Conservation (phyloP, 1,140 invertebrate species). For the Trigoniulus corallinus region DNA sequence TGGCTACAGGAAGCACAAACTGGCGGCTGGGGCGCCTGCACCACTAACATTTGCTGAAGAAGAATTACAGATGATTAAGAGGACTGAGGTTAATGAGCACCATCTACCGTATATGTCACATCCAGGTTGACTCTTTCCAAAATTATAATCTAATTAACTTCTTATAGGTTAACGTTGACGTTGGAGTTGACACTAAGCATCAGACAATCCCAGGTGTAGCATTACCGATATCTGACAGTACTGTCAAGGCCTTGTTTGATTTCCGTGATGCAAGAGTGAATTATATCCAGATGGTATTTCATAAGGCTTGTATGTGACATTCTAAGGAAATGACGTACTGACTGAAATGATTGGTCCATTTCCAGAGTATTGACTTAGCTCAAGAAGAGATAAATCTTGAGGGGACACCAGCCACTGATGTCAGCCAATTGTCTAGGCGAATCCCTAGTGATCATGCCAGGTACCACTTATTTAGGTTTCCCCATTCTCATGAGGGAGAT, state of each 20-base stretch:
- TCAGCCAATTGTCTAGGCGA: conserved; percentile 47
- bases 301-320: too few species aligned
- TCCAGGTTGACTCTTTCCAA: too few species aligned
- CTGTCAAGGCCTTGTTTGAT: conserved; percentile 47
- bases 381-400: conserved; percentile 61
- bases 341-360: too few species aligned
- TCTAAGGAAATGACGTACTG: too few species aligned
- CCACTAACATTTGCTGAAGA: conserved; percentile 79
- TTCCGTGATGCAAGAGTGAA: conserved; percentile 32
- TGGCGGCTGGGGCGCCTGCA: conserved; percentile 57
- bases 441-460: conserved; percentile 68
- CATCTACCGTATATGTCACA: too few species aligned
- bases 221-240: conserved; percentile 77
- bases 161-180: conserved; percentile 44
- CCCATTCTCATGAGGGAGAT: conserved; percentile 83
- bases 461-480: conserved; percentile 83
- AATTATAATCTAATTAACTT: too few species aligned
- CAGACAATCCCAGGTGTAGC: conserved; percentile 79
- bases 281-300: conserved; percentile 37
- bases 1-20: conserved; percentile 64
- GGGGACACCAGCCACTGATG: conserved; percentile 36
- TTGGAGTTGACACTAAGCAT: conserved; percentile 66
- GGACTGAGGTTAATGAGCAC: conserved; percentile 48
- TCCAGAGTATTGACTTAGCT: conserved; percentile 37
- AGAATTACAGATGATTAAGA: conserved; percentile 62